Conservation (phyloP, 2,113 vertebrate species). For the Phoxinus phoxinus region DNA sequence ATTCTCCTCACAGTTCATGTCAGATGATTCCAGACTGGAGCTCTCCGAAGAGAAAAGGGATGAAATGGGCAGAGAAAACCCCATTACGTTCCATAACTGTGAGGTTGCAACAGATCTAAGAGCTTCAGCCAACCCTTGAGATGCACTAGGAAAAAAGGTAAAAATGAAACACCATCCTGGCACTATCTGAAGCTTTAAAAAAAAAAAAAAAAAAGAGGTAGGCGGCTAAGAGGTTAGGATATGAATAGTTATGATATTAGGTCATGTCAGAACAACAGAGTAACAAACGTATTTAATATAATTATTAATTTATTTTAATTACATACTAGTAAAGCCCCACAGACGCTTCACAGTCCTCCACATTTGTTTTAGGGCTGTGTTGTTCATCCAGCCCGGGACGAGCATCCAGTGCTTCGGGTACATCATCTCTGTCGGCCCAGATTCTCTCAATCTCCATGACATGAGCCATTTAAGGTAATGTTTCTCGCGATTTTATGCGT, state of each 20-base stretch:
- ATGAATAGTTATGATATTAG: not conserved
- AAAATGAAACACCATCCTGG: not conserved
- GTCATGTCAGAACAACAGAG: not conserved
- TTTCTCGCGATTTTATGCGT: not conserved
- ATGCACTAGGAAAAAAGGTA: constrained; percentile 45
- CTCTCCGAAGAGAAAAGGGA: constrained; percentile 34
- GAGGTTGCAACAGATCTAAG: constrained; percentile 60
- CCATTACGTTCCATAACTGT: constrained; percentile 44
- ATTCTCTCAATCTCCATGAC: not conserved
- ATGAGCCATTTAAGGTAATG: not conserved
- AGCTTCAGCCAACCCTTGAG: constrained; percentile 60
- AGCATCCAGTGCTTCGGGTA: not conserved
- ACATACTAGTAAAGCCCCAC: not conserved
- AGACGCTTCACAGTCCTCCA: not conserved
- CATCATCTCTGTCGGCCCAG: not conserved
- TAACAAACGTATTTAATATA: not conserved
- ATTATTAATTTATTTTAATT: not conserved
- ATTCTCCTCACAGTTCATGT: not conserved
- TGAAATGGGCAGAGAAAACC: not conserved
- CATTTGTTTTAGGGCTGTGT: not conserved
- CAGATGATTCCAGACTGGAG: not conserved
- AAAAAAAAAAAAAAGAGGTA: not conserved
- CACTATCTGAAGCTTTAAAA: not conserved
- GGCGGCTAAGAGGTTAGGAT: not conserved
- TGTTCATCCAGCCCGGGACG: not conserved